Evolutionary conservation across 1,140 invertebrate genomes (phyloP), one percentile per base, ranked within the genome.

Genomic region (Oreohelix idahoensis): DNA sequence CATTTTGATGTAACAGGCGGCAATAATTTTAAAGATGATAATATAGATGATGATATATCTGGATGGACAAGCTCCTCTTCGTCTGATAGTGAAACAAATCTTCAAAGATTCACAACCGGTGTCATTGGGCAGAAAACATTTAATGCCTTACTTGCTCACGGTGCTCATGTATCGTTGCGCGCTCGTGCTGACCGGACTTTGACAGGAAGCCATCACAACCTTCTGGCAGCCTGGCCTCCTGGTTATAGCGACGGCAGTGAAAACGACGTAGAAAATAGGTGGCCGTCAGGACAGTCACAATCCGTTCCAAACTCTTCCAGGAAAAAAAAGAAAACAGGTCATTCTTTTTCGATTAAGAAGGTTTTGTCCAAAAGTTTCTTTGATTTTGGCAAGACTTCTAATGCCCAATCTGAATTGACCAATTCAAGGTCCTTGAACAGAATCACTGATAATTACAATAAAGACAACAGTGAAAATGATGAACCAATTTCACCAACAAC

Each of bases 171-270:
- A 1, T 77, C 75, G 15, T 15, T 66, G 2, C 53, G 77, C 29
- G 35, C 36, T 5, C 32, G 77, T 0, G 77, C 77, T 2, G 53
- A 79, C 53, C 51, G 77, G 5, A 66, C 51, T 38, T n/a, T 79
- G 32, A 79, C 77, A 2, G 77, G 77, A 38, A 79, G 77, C 36
- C 77, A 63, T 79, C 77, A 63, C 13, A 79, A 79, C 36, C 29
- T 77, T 2, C n/a, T 35, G 1, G 15, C 45, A 8, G 17, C 42
- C 49, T 77, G n/a, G 42, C 13, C 26, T 53, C 45, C 15, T 10
- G 45, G 23, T 29, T 53, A 23, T 23, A 77, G 32, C 2, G 39
- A 51, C 45, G 49, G 32, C 39, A 45, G 17, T 10, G 42, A 32
- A 0, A 15, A 77, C 4, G 29, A 51, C 8, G 29, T 51, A 2